Base-by-base conservation (phyloP, 2,113 vertebrate genomes). In the Python bivittatus region DNA sequence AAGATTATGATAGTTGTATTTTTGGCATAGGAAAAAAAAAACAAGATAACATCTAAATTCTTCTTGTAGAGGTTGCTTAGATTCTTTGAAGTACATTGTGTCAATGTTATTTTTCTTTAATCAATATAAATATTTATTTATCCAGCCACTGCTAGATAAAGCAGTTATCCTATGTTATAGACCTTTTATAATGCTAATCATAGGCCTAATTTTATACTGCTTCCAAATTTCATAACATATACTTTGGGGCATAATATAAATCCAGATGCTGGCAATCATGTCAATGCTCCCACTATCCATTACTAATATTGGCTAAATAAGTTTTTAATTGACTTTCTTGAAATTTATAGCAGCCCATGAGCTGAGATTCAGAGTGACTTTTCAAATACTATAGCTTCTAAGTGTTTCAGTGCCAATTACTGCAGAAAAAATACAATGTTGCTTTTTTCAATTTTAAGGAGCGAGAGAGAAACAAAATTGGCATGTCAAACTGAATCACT, bases 131-230 rank as follows among this genome's bases (percentile, higher is more conserved):
- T 98, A 98, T 97, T 97, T 95, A 93, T 91, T 97, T 95, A 97
- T 96, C 95, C 95, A 96, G 94, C 96, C 96, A 96, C 94, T 97
- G 95, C 97, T 98, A 97, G 97, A 97, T 97, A 97, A 96, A n/a
- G n/a, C n/a, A n/a, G n/a, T n/a, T n/a, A n/a, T n/a, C n/a, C n/a
- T n/a, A n/a, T n/a, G n/a, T n/a, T 97, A 97, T 97, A 97, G 97
- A 97, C 91, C 94, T 97, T 98, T 98, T 97, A 97, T 97, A 97
- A 95, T 92, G 95, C 96, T 98, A 97, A 97, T 98, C 97, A 95
- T 95, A 93, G 92, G 92, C 95, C 92, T 97, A 96, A 96, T 93
- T 91, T 90, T 95, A 96, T 94, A 94, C 93, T 95, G 91, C 96
- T 97, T 97, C 97, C 97, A 97, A 33, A 94, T 61, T 92, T 95